Conservation (phyloP, 2,113 vertebrate genomes). For the Theropithecus gelada region DNA sequence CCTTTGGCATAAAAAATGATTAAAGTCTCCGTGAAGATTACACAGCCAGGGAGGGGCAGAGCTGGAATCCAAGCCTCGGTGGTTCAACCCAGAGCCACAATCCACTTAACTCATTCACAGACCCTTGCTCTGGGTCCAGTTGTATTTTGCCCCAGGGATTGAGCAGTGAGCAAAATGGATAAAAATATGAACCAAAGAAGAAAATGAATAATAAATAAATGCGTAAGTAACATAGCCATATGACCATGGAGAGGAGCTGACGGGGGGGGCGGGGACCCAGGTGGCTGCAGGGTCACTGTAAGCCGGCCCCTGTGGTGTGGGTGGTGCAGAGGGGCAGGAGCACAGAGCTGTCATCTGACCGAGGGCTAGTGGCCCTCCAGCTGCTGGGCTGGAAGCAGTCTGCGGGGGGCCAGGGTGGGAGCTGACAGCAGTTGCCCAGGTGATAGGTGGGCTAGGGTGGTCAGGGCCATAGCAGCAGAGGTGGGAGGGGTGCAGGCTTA, state of each 20-base stretch:
- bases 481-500: accelerated
- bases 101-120: no score
- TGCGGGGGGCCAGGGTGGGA: accelerated
- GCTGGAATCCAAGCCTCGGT: not conserved
- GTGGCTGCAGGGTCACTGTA: not conserved
- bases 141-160: not conserved
- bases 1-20: accelerated
- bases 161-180: not conserved
- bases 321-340: accelerated
- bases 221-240: not conserved
- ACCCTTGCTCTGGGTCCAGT: not conserved
- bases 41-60: not conserved
- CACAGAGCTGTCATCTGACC: not conserved
- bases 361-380: accelerated
- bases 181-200: not conserved
- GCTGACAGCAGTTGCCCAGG: not conserved
- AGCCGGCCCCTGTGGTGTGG: no score
- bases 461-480: accelerated
- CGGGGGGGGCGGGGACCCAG: not conserved
- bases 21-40: no score
- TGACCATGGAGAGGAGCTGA: not conserved
- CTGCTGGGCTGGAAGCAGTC: not conserved
- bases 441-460: accelerated
- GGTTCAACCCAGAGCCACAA: accelerated
- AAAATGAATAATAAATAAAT: accelerated